Evolutionary conservation across 2,113 vertebrate genomes (phyloP).

Genomic region (Strix uralensis): DNA sequence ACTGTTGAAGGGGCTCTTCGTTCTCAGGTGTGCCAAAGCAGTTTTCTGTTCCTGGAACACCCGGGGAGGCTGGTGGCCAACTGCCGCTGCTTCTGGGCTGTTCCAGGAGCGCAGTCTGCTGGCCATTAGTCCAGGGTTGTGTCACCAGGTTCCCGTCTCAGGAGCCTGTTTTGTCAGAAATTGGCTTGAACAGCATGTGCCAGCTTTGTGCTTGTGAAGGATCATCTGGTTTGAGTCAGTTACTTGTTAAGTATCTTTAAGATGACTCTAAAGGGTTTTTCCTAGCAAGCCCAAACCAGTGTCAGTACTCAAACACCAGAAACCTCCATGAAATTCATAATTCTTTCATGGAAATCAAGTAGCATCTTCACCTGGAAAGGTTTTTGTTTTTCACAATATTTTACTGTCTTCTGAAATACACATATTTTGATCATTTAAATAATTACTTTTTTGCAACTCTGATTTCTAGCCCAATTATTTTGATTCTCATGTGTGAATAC

Average conservation of each 20-base stretch:
- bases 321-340: background rate
- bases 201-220: background rate
- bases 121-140: background rate
- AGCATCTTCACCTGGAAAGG: background rate
- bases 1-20: background rate
- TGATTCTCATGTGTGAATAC: background rate
- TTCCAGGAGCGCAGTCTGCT: background rate
- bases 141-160: background rate
- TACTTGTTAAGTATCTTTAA: background rate
- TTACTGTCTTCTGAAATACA: background rate
- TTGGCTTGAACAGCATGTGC: background rate
- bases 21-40: background rate
- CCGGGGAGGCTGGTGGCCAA: background rate
- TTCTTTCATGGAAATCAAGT: background rate
- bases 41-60: background rate
- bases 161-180: background rate
- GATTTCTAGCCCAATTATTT: background rate
- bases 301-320: background rate
- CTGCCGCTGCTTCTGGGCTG: background rate
- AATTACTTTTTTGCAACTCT: background rate
- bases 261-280: background rate
- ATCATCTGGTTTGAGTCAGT: background rate
- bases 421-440: background rate
- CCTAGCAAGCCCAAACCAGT: background rate
- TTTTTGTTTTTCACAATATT: background rate